Conservation (phyloP, 2,888 invertebrate species). For the Coelopa pilipes region DNA sequence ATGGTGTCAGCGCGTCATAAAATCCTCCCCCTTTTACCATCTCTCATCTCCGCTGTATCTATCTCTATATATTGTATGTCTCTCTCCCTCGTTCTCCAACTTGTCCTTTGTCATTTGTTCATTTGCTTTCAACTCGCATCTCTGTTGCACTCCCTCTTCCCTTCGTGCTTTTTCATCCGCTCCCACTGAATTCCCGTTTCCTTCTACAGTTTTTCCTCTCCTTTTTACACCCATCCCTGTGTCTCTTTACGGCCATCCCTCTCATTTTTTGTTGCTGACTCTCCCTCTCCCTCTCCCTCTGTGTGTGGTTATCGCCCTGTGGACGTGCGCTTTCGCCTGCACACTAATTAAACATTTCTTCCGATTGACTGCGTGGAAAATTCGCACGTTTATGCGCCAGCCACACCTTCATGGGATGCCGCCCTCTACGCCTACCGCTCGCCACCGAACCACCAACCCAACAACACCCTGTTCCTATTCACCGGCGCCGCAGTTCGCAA, state of each 20-base stretch:
- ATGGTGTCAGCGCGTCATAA: neutral
- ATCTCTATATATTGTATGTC: neutral
- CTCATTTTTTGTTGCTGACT: neutral
- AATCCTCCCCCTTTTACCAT: neutral
- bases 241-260: neutral
- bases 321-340: conserved; percentile 45
- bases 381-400: conserved; percentile 32
- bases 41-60: neutral
- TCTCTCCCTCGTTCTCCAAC: too few relatives aligned
- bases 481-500: too few relatives aligned
- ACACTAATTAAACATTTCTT: conserved; percentile 48
- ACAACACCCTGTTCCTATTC: too few relatives aligned
- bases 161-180: too few relatives aligned
- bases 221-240: neutral
- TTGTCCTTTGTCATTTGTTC: too few relatives aligned
- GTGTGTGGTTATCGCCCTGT: conserved; percentile 1
- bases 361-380: conserved; percentile 46
- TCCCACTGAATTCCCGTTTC: too few relatives aligned
- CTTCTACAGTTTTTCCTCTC: too few relatives aligned
- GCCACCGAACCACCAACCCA: neutral
- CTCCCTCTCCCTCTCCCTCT: conserved; percentile 9
- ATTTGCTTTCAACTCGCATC: too few relatives aligned
- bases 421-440: neutral
- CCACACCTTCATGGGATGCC: neutral
- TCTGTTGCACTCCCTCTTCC: too few relatives aligned